Base-by-base conservation (phyloP, 2,113 vertebrate species). In the Tyrannus savana region DNA sequence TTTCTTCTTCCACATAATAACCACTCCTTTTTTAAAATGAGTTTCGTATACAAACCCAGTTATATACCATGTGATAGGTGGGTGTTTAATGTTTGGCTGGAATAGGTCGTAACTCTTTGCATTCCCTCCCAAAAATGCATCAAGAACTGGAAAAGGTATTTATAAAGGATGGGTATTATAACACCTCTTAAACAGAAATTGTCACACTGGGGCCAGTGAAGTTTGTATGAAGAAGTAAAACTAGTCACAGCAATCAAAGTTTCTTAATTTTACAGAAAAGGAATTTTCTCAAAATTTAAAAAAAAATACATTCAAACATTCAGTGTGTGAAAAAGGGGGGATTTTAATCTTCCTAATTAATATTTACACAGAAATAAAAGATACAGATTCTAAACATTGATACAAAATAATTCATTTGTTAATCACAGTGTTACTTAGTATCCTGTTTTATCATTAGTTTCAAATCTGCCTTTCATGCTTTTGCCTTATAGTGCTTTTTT, bases 161-260 rank as follows among this genome's bases (percentile, higher is more conserved):
- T 74, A 23, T 9, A 50, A 81, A 47, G 15, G 8, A 19, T 30
- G 25, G 12, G 19, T 39, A 11, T 7, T 46, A 23, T 33, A 80
- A 67, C 12, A 71, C 11, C 18, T 4, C 21, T 69, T 74, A 46
- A 55, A 46, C 7, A 71, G 47, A 85, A 89, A 68, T 21, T 15
- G 68, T 56, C 19, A 22, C 10, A 41, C 1, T 42, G 12, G 19
- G 22, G 19, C 8, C 49, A 47, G 22, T 39, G 15, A 25, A 82
- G 12, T 52, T 76, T 33, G 12, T 16, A 47, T 25, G 28, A 24
- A 60, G 44, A 58, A 66, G 19, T 37, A 84, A 68, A 81, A 42
- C 4, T 25, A 14, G 13, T 31, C 22, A 64, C 0, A 3, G 19
- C 15, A 63, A 44, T 30, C 0, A 6, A 84, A 84, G 4, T 49